Evolutionary conservation across 2,888 invertebrate genomes (phyloP).

Genomic region (Blastobasis lacticolella): DNA sequence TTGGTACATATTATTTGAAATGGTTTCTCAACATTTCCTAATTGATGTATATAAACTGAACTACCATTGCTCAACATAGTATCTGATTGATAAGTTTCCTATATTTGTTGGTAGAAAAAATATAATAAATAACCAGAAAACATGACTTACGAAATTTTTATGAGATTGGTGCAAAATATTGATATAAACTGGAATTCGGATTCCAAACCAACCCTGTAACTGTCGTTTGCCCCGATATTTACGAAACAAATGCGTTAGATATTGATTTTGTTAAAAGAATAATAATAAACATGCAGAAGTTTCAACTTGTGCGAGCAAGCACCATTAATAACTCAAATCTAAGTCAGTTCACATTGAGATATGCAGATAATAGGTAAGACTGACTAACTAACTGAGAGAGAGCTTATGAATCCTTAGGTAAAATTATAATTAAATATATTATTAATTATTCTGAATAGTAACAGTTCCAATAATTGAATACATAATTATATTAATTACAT

Average conservation of each 20-base stretch:
- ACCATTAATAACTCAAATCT: conserved; percentile 22
- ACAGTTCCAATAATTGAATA: neutral
- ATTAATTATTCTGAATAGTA: neutral
- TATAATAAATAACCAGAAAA: conserved; percentile 11
- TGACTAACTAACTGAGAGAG: no score
- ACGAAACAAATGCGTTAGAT: no score
- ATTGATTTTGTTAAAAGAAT: neutral
- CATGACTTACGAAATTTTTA: conserved; percentile 8
- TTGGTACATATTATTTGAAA: neutral
- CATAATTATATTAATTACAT: neutral
- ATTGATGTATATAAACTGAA: no score
- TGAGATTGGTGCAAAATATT: no score
- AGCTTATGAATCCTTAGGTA: no score
- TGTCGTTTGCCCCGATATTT: no score
- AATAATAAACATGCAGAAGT: conserved; percentile 21
- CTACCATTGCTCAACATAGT: no score
- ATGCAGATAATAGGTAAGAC: no score
- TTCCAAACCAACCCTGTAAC: no score
- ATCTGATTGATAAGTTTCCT: neutral
- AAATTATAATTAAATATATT: neutral
- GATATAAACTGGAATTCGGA: no score
- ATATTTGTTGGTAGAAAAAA: conserved; percentile 7
- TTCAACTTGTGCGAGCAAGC: conserved; percentile 28
- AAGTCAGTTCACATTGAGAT: no score
- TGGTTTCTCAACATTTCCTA: no score